These are phyloP conservation scores for Acanthaster planci DNA, from an alignment of 35 echinoderm and acorn worm genomes.

Conservation along the genomic window DNA sequence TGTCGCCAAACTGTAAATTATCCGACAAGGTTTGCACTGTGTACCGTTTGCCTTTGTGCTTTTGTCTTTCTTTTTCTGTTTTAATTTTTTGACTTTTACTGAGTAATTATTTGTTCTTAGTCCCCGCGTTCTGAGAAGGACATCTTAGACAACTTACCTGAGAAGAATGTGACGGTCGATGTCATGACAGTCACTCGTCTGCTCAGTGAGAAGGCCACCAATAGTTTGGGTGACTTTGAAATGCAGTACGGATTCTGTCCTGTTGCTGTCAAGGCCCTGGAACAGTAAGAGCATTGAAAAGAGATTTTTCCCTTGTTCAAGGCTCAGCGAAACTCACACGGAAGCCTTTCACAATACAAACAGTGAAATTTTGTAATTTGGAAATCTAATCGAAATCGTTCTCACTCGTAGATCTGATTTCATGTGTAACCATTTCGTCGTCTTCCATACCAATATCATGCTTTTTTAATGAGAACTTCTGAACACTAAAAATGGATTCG, in stretches of 20 bases:
- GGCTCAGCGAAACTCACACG: neutral
- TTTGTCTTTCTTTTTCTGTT: no score
- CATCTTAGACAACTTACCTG: constrained; percentile 56
- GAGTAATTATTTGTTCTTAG: no score
- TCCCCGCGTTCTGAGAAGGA: constrained; percentile 52
- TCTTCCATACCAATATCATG: no score
- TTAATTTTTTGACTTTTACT: no score
- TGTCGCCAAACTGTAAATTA: no score
- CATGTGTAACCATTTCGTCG: no score
- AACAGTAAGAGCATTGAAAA: constrained; percentile 34
- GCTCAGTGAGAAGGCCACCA: constrained; percentile 54
- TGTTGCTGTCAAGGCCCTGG: constrained; percentile 27
- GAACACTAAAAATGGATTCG: no score
- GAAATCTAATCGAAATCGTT: neutral
- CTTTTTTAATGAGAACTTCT: no score
- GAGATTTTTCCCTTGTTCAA: neutral
- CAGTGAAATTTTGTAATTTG: neutral
- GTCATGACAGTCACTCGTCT: constrained; percentile 52
- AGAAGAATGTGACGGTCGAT: constrained; percentile 39
- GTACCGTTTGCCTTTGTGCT: no score
- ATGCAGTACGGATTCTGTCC: constrained; percentile 65
- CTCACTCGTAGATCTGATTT: no score
- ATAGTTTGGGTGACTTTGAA: constrained; percentile 66
- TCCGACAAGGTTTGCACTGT: no score
- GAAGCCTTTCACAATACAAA: neutral